Percentiles rank a stretch among this genome's conserved stretches.
Evolutionary conservation across 2,797 vertebrate genomes (phyloP).

Genomic region (Muraenolepis orangiensis): DNA sequence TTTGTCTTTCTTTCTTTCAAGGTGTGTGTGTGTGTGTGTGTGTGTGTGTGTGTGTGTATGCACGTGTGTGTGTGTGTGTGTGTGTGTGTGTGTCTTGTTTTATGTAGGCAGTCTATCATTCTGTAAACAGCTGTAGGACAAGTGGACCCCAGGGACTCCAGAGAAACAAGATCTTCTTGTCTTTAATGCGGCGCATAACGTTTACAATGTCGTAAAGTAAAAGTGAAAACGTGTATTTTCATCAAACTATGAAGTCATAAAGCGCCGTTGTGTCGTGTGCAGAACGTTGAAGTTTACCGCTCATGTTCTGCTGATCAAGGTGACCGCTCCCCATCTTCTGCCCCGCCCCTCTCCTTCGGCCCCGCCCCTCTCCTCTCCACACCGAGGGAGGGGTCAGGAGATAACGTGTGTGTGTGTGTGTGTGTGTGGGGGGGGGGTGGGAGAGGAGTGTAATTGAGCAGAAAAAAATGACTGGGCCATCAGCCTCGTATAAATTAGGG

Average conservation of each 20-base stretch:
- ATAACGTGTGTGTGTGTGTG: neutral
- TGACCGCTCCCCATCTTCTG: conserved; percentile 12
- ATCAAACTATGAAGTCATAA: conserved; percentile 2
- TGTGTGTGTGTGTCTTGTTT: neutral
- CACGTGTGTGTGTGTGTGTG: too few relatives aligned
- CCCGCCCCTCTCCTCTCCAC: neutral
- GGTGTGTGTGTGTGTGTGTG: neutral
- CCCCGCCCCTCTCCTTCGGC: neutral
- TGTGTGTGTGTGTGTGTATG: too few relatives aligned
- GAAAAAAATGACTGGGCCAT: conserved; percentile 31
- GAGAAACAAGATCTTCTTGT: neutral
- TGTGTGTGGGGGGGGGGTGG: neutral
- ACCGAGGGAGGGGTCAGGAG: neutral
- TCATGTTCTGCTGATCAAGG: conserved; percentile 6
- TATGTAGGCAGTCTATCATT: neutral
- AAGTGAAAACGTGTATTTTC: neutral
- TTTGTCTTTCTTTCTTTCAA: neutral
- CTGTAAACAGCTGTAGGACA: neutral
- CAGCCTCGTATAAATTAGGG: conserved; percentile 34
- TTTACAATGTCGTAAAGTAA: neutral
- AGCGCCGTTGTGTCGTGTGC: neutral
- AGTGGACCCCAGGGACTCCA: conserved; percentile 1
- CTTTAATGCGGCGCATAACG: neutral
- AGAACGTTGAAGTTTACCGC: neutral
- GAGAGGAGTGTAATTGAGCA: conserved; percentile 6